Evolutionary conservation across 2,797 vertebrate genomes (phyloP).

Genomic region (Menidia menidia): DNA sequence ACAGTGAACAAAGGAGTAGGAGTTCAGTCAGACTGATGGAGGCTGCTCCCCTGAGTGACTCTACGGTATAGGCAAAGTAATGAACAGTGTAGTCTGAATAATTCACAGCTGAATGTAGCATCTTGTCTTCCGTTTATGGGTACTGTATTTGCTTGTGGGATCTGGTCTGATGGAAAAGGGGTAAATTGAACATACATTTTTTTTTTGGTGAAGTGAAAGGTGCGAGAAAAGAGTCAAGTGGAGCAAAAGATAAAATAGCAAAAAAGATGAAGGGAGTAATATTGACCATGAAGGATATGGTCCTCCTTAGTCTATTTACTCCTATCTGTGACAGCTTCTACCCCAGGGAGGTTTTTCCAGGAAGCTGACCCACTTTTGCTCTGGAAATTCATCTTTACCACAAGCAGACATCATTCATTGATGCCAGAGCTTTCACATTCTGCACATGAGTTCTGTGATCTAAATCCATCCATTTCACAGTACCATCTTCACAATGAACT

Average conservation of each 20-base stretch:
- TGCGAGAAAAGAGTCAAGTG: constrained; percentile 27
- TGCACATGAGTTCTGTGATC: constrained; percentile 30
- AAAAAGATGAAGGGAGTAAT: constrained; percentile 31
- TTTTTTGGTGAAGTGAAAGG: constrained; percentile 30
- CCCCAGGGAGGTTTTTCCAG: constrained; percentile 70
- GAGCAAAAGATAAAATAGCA: constrained; percentile 36
- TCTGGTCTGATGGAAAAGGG: constrained; percentile 28
- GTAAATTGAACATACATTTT: constrained; percentile 45
- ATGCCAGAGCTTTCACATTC: constrained; percentile 41
- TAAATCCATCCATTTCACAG: constrained; percentile 5
- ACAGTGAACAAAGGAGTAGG: constrained; percentile 8
- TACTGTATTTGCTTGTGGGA: constrained; percentile 23
- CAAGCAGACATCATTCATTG: constrained; percentile 69
- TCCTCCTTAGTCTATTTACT: constrained; percentile 57
- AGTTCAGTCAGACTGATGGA: constrained; percentile 25
- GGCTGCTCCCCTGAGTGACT: constrained; percentile 50
- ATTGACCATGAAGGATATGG: constrained; percentile 44
- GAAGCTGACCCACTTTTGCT: constrained; percentile 80
- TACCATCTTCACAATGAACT: constrained; percentile 10
- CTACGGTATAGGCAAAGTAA: constrained; percentile 58
- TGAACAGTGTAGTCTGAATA: constrained; percentile 72
- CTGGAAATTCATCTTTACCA: constrained; percentile 71
- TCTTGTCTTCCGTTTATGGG: constrained; percentile 53
- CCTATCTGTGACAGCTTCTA: constrained; percentile 59
- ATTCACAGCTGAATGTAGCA: constrained; percentile 62